Evolutionary conservation across 1,140 invertebrate genomes (phyloP), one percentile per base, ranked within the genome.

Genomic region (Monomorium pharaonis): DNA sequence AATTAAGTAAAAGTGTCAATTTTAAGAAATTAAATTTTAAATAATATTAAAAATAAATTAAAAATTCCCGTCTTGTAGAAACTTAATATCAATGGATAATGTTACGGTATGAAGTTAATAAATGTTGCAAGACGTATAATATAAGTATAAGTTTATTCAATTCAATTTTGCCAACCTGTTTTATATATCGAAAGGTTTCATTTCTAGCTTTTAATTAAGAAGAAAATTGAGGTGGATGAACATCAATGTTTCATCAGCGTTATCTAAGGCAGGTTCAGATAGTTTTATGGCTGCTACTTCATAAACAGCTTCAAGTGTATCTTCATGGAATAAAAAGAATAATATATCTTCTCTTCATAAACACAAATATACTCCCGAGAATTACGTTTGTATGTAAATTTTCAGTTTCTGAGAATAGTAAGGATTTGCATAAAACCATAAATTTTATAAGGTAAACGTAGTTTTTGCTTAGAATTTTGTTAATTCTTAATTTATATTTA

Each of bases 351-450:
- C 18, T 49, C 37, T 54, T 62, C 18, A 67, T 62, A 60, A 76
- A 72, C 72, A 54, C 27, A 51, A 30, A 85, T 80, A 77, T 44
- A 78, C 86, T 18, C 47, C 58, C 24, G 80, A 88, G 75, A 87
- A 88, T 88, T 87, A 88, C 86, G 87, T 85, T 60, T 72, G 30
- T 85, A 87, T 88, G 87, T 65, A 88, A 88, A 88, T 88, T 88
- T 88, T 78, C 70, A 85, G 81, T 76, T 88, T 85, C 62, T 75
- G 70, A 88, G 80, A 72, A 85, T 74, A 87, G 72, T 63, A 5
- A 1, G 24, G 5, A 88, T 88, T 88, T 88, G 65, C 87, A 88
- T 88, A 77, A 70, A 60, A 30, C 47, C 58, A 62, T 88, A 87
- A 88, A 87, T 88, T 81, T 74, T 87, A 60, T 51, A 85, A 77